These are phyloP conservation scores for Lycaon pictus DNA, from an alignment of 2,113 vertebrate species.

Conservation along the genomic window DNA sequence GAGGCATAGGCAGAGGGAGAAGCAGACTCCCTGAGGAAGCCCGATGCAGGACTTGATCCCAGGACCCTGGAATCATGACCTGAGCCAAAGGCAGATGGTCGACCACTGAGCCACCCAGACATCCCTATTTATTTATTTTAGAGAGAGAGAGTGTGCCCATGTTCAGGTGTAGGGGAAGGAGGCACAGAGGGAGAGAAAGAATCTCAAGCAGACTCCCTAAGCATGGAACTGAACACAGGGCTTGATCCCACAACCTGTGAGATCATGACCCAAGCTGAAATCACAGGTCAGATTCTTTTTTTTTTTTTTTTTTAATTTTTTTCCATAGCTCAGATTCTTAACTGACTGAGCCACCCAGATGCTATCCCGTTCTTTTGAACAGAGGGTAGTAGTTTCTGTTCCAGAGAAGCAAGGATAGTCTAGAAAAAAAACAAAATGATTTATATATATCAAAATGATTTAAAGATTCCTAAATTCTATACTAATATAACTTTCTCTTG, in stretches of 20 bases:
- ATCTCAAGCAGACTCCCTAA: neutral
- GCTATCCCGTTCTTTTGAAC: neutral
- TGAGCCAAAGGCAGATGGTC: too few species aligned
- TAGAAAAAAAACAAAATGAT: neutral
- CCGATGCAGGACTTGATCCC: too few species aligned
- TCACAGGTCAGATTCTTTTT: neutral
- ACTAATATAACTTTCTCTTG: neutral
- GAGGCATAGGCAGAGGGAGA: too few species aligned
- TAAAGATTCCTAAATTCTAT: neutral
- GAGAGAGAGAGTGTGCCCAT: neutral
- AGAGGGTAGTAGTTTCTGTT: neutral
- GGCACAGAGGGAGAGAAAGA: neutral
- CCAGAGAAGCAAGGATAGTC: neutral
- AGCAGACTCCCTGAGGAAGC: too few species aligned
- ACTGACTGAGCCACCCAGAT: neutral
- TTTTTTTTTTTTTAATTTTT: too few species aligned
- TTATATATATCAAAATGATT: neutral
- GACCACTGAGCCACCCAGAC: too few species aligned
- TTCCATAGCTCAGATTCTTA: neutral
- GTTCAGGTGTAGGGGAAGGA: rapidly evolving
- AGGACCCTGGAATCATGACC: too few species aligned
- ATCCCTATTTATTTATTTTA: neutral
- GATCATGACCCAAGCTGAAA: neutral
- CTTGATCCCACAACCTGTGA: neutral
- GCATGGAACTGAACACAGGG: neutral